Evolutionary conservation across 2,113 vertebrate genomes (phyloP).

Genomic region (Pluvianellus socialis): DNA sequence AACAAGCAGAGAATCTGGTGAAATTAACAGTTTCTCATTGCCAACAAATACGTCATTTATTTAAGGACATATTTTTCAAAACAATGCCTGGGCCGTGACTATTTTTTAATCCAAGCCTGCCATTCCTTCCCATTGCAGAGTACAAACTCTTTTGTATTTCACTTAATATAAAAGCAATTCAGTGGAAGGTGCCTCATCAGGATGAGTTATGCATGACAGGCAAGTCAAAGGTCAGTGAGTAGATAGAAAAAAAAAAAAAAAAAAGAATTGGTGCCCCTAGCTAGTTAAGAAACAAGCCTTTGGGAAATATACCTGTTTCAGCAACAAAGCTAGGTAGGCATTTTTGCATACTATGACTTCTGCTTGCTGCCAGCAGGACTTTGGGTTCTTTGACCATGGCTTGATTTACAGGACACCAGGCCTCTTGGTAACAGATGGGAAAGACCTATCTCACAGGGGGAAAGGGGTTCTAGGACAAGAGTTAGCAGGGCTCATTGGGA

Average conservation of each 20-base stretch:
- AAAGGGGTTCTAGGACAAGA: too few species aligned
- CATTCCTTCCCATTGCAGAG: not conserved
- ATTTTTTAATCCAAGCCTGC: not conserved
- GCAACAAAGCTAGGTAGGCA: not conserved
- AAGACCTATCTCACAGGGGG: too few species aligned
- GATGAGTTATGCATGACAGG: not conserved
- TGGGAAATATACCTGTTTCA: not conserved
- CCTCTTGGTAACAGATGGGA: too few species aligned
- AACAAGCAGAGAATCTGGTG: not conserved
- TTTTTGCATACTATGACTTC: not conserved
- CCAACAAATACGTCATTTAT: not conserved
- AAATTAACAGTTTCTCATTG: not conserved
- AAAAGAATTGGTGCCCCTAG: rapidly evolving
- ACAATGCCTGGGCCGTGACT: rapidly evolving
- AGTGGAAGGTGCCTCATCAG: not conserved
- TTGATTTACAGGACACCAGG: too few species aligned
- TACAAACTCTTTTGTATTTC: not conserved
- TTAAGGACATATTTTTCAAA: not conserved
- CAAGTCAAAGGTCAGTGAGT: not conserved
- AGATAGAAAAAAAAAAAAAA: not conserved
- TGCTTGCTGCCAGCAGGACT: too few species aligned
- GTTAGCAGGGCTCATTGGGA: too few species aligned
- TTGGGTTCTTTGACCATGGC: too few species aligned
- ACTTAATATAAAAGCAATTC: not conserved
- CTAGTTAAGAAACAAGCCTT: not conserved